These are phyloP conservation scores for Acropora tenuis DNA, from an alignment of 64 coral and sea anemone species.

Conservation along the genomic window DNA sequence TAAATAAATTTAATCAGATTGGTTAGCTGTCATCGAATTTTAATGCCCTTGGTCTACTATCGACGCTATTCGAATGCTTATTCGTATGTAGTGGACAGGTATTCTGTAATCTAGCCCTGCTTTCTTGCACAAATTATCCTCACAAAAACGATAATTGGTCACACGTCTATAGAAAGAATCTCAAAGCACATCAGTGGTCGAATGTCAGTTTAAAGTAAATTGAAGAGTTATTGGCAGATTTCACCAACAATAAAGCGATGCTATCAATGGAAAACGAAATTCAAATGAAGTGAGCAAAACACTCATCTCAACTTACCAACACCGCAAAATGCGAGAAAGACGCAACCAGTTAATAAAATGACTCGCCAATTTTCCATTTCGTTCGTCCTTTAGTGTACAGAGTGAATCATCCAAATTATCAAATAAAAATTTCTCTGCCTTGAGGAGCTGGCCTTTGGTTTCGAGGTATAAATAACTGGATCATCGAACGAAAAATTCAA, in stretches of 20 bases:
- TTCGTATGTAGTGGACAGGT: too few relatives aligned
- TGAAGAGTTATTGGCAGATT: too few relatives aligned
- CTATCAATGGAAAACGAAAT: not conserved
- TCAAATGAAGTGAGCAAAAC: not conserved
- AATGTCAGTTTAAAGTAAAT: not conserved
- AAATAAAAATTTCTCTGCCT: not conserved
- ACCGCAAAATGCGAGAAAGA: not conserved
- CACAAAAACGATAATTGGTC: too few relatives aligned
- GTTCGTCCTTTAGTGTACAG: not conserved
- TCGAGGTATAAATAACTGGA: not conserved
- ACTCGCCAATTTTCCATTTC: not conserved
- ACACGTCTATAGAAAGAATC: too few relatives aligned
- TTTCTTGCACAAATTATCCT: not conserved
- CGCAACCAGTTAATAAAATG: not conserved
- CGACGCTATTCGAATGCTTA: too few relatives aligned
- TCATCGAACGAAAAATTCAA: not conserved
- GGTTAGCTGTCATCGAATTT: too few relatives aligned
- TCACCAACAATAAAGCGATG: not conserved
- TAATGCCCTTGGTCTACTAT: too few relatives aligned
- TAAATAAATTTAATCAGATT: too few relatives aligned
- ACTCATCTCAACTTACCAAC: conserved; percentile 8
- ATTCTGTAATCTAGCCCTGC: not conserved
- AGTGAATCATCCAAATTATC: not conserved
- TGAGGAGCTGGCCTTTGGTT: not conserved
- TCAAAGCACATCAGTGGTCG: too few relatives aligned